These are phyloP conservation scores for Luperina testacea DNA, from an alignment of 2,888 invertebrate species.

Conservation along the genomic window DNA sequence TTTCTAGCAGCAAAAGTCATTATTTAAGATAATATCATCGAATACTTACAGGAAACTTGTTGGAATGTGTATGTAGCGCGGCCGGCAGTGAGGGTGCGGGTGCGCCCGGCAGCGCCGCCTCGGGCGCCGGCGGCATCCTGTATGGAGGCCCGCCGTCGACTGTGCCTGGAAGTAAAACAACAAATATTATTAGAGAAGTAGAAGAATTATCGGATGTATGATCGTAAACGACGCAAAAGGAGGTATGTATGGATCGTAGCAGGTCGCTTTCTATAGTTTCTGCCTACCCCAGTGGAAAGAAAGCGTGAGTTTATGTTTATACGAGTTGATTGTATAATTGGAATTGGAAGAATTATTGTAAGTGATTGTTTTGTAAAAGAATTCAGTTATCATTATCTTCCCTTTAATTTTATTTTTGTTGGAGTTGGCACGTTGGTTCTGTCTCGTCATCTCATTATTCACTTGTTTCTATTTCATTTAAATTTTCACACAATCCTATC, in stretches of 20 bases:
- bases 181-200: background rate
- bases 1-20: background rate
- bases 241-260: background rate
- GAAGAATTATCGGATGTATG: background rate
- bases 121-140: conserved; percentile 93
- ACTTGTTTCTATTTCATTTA: too few relatives aligned
- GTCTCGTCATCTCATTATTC: too few relatives aligned
- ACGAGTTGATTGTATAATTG: too few relatives aligned
- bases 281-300: background rate
- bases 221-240: background rate
- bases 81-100: conserved; percentile 86
- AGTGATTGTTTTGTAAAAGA: background rate
- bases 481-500: too few relatives aligned
- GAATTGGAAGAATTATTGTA: background rate
- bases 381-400: background rate
- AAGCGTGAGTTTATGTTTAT: too few relatives aligned
- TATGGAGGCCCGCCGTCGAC: conserved; percentile 88
- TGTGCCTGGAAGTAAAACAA: conserved; percentile 73
- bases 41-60: conserved; percentile 93
- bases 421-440: too few relatives aligned
- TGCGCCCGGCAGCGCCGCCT: conserved; percentile 90
- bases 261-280: background rate
- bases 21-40: background rate
- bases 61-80: conserved; percentile 93
- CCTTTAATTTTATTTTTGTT: background rate